Evolutionary conservation across 1,140 invertebrate species (phyloP).

Genomic region (Lanistes nyassanus): DNA sequence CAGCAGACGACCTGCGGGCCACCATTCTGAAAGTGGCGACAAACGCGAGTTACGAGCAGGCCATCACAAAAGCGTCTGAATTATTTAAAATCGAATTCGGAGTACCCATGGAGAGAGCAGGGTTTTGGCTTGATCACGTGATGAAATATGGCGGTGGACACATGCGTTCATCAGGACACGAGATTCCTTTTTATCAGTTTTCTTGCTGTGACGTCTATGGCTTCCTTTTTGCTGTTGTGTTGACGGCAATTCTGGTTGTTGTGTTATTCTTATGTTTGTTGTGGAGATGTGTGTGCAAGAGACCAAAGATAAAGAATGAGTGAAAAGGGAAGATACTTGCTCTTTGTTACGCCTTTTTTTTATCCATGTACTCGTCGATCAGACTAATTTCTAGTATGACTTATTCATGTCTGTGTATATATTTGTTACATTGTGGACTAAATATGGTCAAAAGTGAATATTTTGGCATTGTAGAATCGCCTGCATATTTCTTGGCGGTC

Average conservation of each 20-base stretch:
- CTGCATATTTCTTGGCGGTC: no score
- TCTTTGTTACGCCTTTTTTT: no score
- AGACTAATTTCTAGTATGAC: no score
- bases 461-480: no score
- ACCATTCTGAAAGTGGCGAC: conserved; percentile 40
- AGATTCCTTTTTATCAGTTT: no score
- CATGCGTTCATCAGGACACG: conserved; percentile 31
- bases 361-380: no score
- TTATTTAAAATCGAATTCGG: conserved; percentile 26
- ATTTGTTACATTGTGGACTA: no score
- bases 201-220: conserved; percentile 38
- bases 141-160: conserved; percentile 45
- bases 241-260: background rate
- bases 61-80: conserved; percentile 39
- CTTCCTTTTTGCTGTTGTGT: conserved; percentile 22
- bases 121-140: conserved; percentile 42
- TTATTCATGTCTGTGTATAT: no score
- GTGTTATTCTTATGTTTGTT: conserved; percentile 1
- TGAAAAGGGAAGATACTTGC: no score
- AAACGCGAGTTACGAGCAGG: conserved; percentile 21
- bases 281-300: no score
- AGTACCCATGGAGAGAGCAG: conserved; percentile 34
- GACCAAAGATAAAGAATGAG: no score
- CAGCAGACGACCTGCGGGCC: conserved; percentile 42
- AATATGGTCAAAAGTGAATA: no score